Percentiles rank a stretch among this genome's conserved stretches.
These are phyloP conservation scores for Embidobia sp. DNA, from an alignment of 2,888 invertebrate species.

Conservation along the genomic window DNA sequence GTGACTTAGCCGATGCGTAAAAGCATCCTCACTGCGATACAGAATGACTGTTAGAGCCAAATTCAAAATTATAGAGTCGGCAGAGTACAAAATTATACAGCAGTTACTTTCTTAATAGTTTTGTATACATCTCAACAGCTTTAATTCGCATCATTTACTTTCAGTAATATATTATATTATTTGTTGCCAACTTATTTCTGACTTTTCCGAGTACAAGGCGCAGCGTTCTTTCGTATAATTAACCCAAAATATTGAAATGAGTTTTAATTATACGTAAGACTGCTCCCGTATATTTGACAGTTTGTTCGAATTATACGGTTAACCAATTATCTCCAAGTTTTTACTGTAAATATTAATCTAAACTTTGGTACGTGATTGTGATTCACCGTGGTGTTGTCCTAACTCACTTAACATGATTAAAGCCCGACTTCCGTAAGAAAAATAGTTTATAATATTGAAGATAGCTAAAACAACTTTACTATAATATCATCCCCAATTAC, in stretches of 20 bases:
- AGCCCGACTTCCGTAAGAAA: conserved; percentile 1
- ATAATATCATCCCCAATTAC: not conserved
- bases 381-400: conserved; percentile 24
- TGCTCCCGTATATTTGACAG: conserved; percentile 9
- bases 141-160: conserved; percentile 5
- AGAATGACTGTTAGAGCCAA: conserved; percentile 24
- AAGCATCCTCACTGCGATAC: conserved; percentile 9
- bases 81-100: not conserved
- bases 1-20: conserved; percentile 11
- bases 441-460: conserved; percentile 16
- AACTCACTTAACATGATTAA: conserved; percentile 31
- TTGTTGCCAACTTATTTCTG: not conserved
- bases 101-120: conserved; percentile 12
- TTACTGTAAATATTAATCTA: conserved; percentile 39
- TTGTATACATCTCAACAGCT: not conserved
- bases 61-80: conserved; percentile 12
- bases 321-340: conserved; percentile 27
- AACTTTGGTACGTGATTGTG: conserved; percentile 34
- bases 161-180: not conserved
- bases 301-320: conserved; percentile 17
- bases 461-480: conserved; percentile 10
- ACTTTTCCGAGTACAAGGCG: not conserved
- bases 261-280: conserved; percentile 20
- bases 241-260: conserved; percentile 9
- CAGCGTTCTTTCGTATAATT: conserved; percentile 3